These are phyloP conservation scores for Pantala flavescens DNA, from an alignment of 1,140 invertebrate species.

Conservation along the genomic window DNA sequence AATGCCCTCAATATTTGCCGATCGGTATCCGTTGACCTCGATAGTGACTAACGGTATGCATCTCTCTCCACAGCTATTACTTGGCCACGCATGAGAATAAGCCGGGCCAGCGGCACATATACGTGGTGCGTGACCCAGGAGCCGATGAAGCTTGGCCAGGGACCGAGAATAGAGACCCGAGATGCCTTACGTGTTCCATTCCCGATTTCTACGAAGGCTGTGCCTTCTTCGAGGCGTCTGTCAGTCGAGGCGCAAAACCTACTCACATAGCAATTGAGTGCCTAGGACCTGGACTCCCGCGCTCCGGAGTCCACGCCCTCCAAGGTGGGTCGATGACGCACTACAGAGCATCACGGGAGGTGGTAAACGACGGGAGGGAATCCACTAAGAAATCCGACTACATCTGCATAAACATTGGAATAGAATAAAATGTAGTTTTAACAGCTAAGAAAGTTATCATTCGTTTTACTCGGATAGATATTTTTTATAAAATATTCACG, in stretches of 20 bases:
- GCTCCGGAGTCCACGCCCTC: conserved; percentile 58
- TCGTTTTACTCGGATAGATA: too few relatives aligned
- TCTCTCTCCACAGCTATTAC: conserved; percentile 47
- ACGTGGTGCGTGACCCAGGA: conserved; percentile 52
- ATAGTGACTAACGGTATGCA: not conserved
- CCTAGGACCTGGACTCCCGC: conserved; percentile 63
- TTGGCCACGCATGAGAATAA: conserved; percentile 64
- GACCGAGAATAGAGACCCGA: conserved; percentile 46
- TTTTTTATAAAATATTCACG: too few relatives aligned
- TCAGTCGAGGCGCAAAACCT: conserved; percentile 22
- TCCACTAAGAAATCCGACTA: too few relatives aligned
- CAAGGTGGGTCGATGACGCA: not conserved
- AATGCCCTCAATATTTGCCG: too few relatives aligned
- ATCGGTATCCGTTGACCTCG: not conserved
- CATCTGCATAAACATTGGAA: too few relatives aligned
- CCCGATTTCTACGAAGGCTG: conserved; percentile 66
- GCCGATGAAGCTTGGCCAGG: conserved; percentile 47
- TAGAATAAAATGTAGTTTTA: too few relatives aligned
- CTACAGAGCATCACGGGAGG: too few relatives aligned
- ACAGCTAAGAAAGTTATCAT: too few relatives aligned
- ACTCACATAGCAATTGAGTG: conserved; percentile 64
- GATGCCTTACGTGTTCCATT: conserved; percentile 70
- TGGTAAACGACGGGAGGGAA: too few relatives aligned
- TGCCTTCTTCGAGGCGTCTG: conserved; percentile 61
- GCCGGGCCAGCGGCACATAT: conserved; percentile 77